Evolutionary conservation across 2,113 vertebrate genomes (phyloP).

Genomic region (Todiramphus chloris): DNA sequence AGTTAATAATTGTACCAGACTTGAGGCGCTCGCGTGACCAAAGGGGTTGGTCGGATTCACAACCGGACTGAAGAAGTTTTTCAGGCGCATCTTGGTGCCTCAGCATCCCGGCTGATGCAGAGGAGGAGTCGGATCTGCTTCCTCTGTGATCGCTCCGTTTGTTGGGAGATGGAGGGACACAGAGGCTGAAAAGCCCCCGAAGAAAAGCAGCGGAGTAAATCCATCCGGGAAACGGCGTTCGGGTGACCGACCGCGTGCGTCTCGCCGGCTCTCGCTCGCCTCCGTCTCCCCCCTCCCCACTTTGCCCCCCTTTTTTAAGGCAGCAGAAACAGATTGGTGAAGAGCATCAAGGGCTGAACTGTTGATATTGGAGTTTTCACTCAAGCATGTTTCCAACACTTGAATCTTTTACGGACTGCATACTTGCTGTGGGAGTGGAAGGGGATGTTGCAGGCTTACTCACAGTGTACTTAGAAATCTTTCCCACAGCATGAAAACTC

Average conservation of each 20-base stretch:
- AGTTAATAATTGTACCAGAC: slow-evolving; percentile 50
- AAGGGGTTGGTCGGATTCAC: neutral
- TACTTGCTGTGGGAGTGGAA: slow-evolving; percentile 33
- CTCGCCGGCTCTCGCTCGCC: rapidly evolving
- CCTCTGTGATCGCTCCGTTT: neutral
- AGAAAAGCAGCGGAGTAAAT: slow-evolving; percentile 19
- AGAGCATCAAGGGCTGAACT: neutral
- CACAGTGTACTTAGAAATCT: slow-evolving; percentile 43
- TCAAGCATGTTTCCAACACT: neutral
- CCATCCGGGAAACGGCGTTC: neutral
- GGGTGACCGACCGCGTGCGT: neutral
- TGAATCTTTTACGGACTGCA: slow-evolving; percentile 20
- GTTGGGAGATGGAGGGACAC: neutral
- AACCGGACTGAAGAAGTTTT: neutral
- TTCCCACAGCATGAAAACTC: slow-evolving; percentile 34
- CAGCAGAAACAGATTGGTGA: slow-evolving; percentile 1
- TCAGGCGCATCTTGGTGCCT: neutral
- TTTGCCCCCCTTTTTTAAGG: neutral
- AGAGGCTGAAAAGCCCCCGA: slow-evolving; percentile 26
- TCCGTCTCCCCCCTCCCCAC: neutral
- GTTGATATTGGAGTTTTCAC: neutral
- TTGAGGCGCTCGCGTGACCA: neutral
- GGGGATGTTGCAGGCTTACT: slow-evolving; percentile 49
- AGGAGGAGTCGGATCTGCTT: slow-evolving; percentile 13
- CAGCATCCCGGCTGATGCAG: neutral